Evolutionary conservation across 2,888 invertebrate species (phyloP).

Genomic region (Amblyjoppa fuscipennis): DNA sequence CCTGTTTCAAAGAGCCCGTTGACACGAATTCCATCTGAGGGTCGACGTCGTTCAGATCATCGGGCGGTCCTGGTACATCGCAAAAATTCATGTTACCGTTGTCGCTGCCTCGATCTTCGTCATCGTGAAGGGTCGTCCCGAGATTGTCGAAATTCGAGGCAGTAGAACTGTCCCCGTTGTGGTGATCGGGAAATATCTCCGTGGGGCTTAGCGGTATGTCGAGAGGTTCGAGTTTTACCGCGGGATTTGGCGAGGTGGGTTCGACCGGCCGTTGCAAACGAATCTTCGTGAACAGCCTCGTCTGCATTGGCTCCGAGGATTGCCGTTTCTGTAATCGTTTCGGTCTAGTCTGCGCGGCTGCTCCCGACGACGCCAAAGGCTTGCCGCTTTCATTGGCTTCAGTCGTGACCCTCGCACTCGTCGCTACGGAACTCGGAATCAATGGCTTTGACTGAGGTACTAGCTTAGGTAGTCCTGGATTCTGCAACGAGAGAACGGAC

Average conservation of each 20-base stretch:
- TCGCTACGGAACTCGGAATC: constrained; percentile 32
- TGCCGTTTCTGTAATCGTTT: constrained; percentile 82
- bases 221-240: constrained; percentile 81
- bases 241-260: constrained; percentile 76
- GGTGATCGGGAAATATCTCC: constrained; percentile 77
- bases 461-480: constrained; percentile 78
- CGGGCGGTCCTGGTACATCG: constrained; percentile 76
- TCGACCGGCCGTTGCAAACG: constrained; percentile 80
- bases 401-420: constrained; percentile 62
- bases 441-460: constrained; percentile 79
- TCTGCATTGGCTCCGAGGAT: constrained; percentile 75
- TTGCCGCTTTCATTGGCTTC: constrained; percentile 79
- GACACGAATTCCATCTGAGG: constrained; percentile 84
- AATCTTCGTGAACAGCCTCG: constrained; percentile 81
- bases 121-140: constrained; percentile 79
- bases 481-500: constrained; percentile 69
- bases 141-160: constrained; percentile 79
- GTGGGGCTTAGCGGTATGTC: constrained; percentile 82
- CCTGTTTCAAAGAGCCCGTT: constrained; percentile 84
- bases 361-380: constrained; percentile 66
- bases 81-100: constrained; percentile 78
- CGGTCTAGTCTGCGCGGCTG: constrained; percentile 73
- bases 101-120: constrained; percentile 82
- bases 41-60: constrained; percentile 80
- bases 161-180: constrained; percentile 77